Evolutionary conservation across 2,797 vertebrate genomes (phyloP), one percentile per base, ranked within the genome.

Genomic region (Ataeniobius toweri): DNA sequence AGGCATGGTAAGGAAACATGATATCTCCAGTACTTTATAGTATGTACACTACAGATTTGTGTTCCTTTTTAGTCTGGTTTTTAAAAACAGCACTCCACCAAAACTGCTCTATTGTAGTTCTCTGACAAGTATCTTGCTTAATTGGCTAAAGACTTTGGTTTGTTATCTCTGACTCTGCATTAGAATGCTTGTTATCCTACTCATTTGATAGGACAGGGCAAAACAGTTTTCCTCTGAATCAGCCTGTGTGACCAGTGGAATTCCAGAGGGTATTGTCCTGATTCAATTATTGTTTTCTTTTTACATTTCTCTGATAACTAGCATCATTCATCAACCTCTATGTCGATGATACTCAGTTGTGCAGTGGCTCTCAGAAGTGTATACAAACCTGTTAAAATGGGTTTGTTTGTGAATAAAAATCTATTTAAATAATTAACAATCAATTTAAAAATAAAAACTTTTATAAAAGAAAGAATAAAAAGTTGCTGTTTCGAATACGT

Each of bases 1-100:
- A 98, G 92, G 88, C 97, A 81, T 99, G 98, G 98, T 98, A 93
- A 95, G 89, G 39, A 39, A 44, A 16, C 12, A 67, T 51, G 1
- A 71, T 39, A 73, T 14, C 24, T 31, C 8, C 0, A 20, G 63
- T 41, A 24, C 9, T 65, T 36, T 36, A 63, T 18, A 65, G 20
- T 22, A 36, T 18, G 28, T 36, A 20, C 28, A 31, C 28, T 63
- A 18, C 16, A 31, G 28, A 63, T 63, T 16, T 20, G 59, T 63
- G 16, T 7, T 6, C 14, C 59, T 63, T 63, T 20, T 63, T 14
- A 36, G 28, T 63, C 1, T 48, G 2, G 28, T 39, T 63, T 63
- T 63, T 14, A 63, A 36, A 63, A 63, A 63, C 18, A 20, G 31
- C 61, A 36, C 28, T 63, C 31, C 2, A 36, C 13, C 36, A 9